Conservation (phyloP, 2,113 vertebrate genomes). For the Ifrita kowaldi region DNA sequence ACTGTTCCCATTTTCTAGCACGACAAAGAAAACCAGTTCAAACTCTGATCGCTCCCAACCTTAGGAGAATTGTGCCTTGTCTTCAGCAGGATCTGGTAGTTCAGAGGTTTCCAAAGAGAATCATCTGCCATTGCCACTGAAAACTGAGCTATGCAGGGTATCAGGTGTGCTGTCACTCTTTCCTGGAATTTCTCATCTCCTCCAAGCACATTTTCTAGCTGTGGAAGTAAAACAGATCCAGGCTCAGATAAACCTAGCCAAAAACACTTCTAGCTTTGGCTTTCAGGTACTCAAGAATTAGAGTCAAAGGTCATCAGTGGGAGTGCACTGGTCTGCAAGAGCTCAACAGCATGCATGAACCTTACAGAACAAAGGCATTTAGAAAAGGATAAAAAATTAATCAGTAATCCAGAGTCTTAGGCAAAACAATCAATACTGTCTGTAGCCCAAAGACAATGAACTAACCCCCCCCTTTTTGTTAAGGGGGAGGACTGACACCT, state of each 20-base stretch:
- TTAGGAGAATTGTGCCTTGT: slow-evolving; percentile 83
- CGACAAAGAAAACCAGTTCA: neutral
- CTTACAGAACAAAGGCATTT: accelerated
- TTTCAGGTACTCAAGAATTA: neutral
- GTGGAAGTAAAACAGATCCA: neutral
- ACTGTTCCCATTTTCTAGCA: neutral
- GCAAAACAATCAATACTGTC: neutral
- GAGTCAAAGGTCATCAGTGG: neutral
- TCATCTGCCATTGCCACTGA: slow-evolving; percentile 88
- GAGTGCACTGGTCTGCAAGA: neutral
- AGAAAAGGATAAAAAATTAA: neutral
- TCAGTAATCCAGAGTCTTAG: neutral
- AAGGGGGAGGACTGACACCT: neutral
- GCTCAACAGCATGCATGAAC: neutral
- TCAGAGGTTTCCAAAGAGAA: slow-evolving; percentile 90
- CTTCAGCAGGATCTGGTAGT: slow-evolving; percentile 92
- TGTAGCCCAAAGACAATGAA: neutral
- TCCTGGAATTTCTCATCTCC: slow-evolving; percentile 81
- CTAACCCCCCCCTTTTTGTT: neutral
- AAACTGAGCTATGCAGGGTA: slow-evolving; percentile 91
- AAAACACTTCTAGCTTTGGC: neutral
- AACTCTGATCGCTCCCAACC: slow-evolving; percentile 65
- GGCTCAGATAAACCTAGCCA: neutral
- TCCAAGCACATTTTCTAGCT: slow-evolving; percentile 90
- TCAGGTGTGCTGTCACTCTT: slow-evolving; percentile 78